Percentiles rank a stretch among this genome's conserved stretches.
These are phyloP conservation scores for Drosophila littoralis DNA, from an alignment of 1,140 invertebrate genomes.

Conservation along the genomic window DNA sequence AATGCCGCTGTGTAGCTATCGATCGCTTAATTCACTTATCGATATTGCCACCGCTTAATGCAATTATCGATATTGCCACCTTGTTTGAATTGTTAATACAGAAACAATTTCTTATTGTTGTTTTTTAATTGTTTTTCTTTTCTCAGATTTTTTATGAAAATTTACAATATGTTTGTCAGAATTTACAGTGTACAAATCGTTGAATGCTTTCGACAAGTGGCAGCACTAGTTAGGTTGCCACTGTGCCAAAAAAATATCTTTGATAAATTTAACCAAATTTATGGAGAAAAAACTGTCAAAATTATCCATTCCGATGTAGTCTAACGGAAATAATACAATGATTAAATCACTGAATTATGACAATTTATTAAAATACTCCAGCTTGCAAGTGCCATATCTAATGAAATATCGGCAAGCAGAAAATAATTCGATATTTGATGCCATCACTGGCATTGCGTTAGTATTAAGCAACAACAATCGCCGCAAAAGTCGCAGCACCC, in stretches of 20 bases:
- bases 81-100: not conserved
- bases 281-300: too few species aligned
- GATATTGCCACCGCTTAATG: not conserved
- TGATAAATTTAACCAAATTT: not conserved
- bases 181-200: not conserved
- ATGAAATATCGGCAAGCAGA: slow-evolving; percentile 9
- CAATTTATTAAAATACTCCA: not conserved
- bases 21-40: not conserved
- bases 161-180: not conserved
- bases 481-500: slow-evolving; percentile 51
- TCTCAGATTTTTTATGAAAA: not conserved
- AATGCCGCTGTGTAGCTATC: not conserved
- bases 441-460: slow-evolving; percentile 33
- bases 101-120: not conserved
- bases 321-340: too few species aligned
- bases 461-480: slow-evolving; percentile 72
- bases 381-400: not conserved
- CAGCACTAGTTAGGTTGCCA: not conserved
- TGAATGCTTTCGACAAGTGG: not conserved
- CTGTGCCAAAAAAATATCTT: not conserved
- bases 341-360: not conserved
- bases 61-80: not conserved
- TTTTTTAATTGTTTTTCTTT: not conserved
- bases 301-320: too few species aligned
- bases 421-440: not conserved